Conservation (phyloP, 2,797 vertebrate species). For the Spea hammondii region DNA sequence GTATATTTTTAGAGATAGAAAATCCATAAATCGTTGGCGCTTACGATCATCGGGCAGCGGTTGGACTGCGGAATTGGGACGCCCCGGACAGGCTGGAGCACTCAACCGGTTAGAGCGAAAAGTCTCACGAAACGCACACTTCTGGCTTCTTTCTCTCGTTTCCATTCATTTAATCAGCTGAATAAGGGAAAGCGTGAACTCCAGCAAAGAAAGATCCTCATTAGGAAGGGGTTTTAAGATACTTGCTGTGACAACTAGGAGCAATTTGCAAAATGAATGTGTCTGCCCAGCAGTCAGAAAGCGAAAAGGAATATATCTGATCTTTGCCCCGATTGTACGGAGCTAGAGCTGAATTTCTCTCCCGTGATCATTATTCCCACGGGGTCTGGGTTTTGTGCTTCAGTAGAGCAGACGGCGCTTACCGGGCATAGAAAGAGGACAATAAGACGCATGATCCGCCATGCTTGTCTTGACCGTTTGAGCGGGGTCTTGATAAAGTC, state of each 20-base stretch:
- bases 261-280: constrained; percentile 1
- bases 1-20: too few relatives aligned
- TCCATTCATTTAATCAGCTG: constrained; percentile 4
- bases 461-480: too few relatives aligned
- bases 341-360: neutral
- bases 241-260: constrained; percentile 7
- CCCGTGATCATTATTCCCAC: neutral
- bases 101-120: too few relatives aligned
- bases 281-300: constrained; percentile 9
- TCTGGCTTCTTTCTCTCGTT: neutral
- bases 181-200: constrained; percentile 16
- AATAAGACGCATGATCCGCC: too few relatives aligned
- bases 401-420: too few relatives aligned
- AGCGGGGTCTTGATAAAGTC: too few relatives aligned
- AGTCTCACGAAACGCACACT: too few relatives aligned
- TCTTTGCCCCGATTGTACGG: neutral
- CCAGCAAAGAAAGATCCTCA: neutral
- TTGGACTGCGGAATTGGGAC: too few relatives aligned
- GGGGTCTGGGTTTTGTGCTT: neutral
- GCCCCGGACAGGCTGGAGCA: too few relatives aligned
- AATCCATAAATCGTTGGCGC: too few relatives aligned
- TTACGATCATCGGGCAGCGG: too few relatives aligned
- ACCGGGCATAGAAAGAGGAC: too few relatives aligned
- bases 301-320: neutral
- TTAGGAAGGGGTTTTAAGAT: constrained; percentile 12